Conservation (phyloP, 2,797 vertebrate species). For the Brachyrhaphis roseni region DNA sequence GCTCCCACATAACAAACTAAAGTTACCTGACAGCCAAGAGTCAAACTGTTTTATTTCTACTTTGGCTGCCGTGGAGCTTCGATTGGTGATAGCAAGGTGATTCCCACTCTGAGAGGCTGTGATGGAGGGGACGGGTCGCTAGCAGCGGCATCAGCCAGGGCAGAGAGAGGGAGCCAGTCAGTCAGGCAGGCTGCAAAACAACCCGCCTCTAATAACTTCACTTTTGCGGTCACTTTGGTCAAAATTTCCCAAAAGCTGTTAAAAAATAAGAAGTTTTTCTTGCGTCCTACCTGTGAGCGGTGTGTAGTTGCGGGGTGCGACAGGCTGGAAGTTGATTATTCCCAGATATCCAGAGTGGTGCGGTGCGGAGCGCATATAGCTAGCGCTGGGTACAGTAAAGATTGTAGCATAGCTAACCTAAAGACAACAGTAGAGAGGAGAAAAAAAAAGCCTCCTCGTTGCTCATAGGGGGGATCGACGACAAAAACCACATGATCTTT, state of each 20-base stretch:
- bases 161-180: slow-evolving; percentile 23
- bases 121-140: slow-evolving; percentile 63
- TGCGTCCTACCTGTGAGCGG: slow-evolving; percentile 86
- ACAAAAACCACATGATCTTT: slow-evolving; percentile 93
- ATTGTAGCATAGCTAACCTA: slow-evolving; percentile 78
- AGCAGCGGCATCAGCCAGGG: slow-evolving; percentile 42
- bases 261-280: slow-evolving; percentile 53
- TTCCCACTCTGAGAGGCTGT: slow-evolving; percentile 39
- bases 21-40: slow-evolving; percentile 47
- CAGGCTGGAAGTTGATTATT: slow-evolving; percentile 70
- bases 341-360: slow-evolving; percentile 74
- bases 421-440: slow-evolving; percentile 71
- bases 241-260: slow-evolving; percentile 37
- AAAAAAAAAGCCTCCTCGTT: slow-evolving; percentile 74
- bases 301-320: slow-evolving; percentile 58
- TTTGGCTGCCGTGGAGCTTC: slow-evolving; percentile 26
- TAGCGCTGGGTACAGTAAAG: slow-evolving; percentile 74
- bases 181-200: slow-evolving; percentile 55
- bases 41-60: slow-evolving; percentile 8
- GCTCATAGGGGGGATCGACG: slow-evolving; percentile 89
- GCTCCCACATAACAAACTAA: slow-evolving; percentile 4
- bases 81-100: slow-evolving; percentile 47
- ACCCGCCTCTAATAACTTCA: slow-evolving; percentile 67
- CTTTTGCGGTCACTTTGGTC: slow-evolving; percentile 59
- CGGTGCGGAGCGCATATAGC: slow-evolving; percentile 68